Percentiles rank a stretch among this genome's conserved stretches.
Evolutionary conservation across 2,113 vertebrate species (phyloP).

Genomic region (Phasianus colchicus): DNA sequence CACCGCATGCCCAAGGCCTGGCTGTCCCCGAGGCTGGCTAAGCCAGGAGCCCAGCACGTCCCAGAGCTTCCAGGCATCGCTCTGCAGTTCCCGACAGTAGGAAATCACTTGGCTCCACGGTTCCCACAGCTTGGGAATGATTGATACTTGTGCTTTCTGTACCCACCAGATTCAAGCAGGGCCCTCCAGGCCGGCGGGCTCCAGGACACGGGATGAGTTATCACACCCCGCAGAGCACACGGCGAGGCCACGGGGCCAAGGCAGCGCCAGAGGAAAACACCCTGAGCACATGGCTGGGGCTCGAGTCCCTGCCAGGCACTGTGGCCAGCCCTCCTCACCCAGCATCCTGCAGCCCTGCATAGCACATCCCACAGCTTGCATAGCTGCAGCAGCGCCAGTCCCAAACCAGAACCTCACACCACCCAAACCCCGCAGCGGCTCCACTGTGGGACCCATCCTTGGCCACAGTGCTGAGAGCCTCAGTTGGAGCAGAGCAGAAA

Average conservation of each 20-base stretch:
- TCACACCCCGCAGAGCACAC: fast-evolving
- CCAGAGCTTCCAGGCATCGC: neutral
- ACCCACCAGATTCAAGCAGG: neutral
- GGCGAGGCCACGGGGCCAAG: neutral
- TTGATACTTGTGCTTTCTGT: neutral
- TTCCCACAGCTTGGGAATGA: neutral
- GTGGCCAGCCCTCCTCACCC: neutral
- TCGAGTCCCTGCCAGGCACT: neutral
- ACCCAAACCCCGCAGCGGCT: neutral
- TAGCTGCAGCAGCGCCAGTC: neutral
- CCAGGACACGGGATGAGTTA: fast-evolving
- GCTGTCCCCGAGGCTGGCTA: neutral
- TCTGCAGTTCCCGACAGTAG: neutral
- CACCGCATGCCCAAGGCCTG: neutral
- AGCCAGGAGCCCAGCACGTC: neutral
- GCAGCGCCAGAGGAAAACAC: neutral
- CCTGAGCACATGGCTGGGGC: fast-evolving
- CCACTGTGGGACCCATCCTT: neutral
- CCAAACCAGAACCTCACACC: neutral
- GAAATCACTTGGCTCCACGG: neutral
- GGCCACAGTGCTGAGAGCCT: neutral
- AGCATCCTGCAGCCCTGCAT: fast-evolving
- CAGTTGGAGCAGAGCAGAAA: neutral
- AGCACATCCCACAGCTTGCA: neutral
- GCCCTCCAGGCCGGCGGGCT: fast-evolving